These are phyloP conservation scores for Ganaspis brasiliensis DNA, from an alignment of 2,888 invertebrate genomes.

Conservation along the genomic window DNA sequence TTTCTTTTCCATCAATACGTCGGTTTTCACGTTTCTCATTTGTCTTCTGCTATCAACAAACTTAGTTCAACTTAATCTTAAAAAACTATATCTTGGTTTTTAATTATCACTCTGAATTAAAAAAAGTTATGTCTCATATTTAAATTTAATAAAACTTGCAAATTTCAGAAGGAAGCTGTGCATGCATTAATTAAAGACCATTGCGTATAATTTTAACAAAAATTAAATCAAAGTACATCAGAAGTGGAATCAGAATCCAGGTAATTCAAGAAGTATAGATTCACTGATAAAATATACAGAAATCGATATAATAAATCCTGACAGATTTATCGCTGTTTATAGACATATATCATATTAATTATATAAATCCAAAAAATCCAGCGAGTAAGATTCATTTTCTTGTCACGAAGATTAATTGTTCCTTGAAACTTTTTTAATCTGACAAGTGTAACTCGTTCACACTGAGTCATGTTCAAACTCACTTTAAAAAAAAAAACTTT, in stretches of 20 bases:
- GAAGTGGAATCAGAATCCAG: not conserved
- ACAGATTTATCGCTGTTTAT: constrained; percentile 1
- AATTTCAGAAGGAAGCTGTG: too few relatives aligned
- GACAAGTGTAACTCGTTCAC: constrained; percentile 4
- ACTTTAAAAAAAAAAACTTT: not conserved
- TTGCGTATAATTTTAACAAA: too few relatives aligned
- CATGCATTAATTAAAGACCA: too few relatives aligned
- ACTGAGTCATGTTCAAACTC: not conserved
- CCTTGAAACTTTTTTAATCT: not conserved
- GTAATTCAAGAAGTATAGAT: not conserved
- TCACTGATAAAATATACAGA: not conserved
- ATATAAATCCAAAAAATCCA: constrained; percentile 10
- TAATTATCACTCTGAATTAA: too few relatives aligned
- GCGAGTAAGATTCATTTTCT: constrained; percentile 5
- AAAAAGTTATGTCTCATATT: too few relatives aligned
- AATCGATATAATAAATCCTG: constrained; percentile 18
- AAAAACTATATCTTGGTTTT: too few relatives aligned
- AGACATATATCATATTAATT: constrained; percentile 6
- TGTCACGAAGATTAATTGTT: constrained; percentile 18
- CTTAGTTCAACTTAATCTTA: too few relatives aligned
- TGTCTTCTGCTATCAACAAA: too few relatives aligned
- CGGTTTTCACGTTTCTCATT: too few relatives aligned
- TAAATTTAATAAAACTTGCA: too few relatives aligned
- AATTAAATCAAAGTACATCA: too few relatives aligned
- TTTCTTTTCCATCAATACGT: too few relatives aligned